Evolutionary conservation across 2,888 invertebrate genomes (phyloP), one percentile per base, ranked within the genome.

Genomic region (Euzophera pinguis): DNA sequence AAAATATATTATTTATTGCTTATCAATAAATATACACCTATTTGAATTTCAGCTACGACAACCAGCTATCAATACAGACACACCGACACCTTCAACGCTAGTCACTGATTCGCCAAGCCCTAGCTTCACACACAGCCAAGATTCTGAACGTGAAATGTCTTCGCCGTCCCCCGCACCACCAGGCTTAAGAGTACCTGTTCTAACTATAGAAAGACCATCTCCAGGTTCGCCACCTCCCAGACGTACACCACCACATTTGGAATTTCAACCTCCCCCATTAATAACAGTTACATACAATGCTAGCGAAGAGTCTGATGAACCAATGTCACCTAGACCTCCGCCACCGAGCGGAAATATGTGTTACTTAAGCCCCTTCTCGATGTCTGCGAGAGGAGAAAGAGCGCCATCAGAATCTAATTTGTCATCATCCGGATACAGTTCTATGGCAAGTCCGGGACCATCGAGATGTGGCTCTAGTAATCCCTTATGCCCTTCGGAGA

Each of bases 381-480:
- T 95, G 91, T 93, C 93, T 42, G 91, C 92, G 0, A 85, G 94
- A 60, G 93, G 93, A 10, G 95, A 95, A 68, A 91, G 95, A 62
- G 95, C 94, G 1, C 94, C 95, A 10, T 96, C 96, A 0, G 95
- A 96, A 82, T 95, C 95, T 1, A 96, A 96, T 77, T 86, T 96
- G 38, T 95, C 95, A 59, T 95, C 96, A 7, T 96, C 95, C 0
- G 96, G 96, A 7, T 96, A 96, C 75, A 95, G 95, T 60, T 96
- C 95, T 1, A 95, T 96, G 94, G 95, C 96, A 0, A 95, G 95
- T 78, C 96, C 96, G 0, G 95, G 95, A 0, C 95, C 95, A 3
- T 95, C 95, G 0, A 88, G 96, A 57, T 96, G 96, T 73, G 95
- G 95, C 5, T 96, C 95, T 0, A 95, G 94, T 69, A 96, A 95